Base-by-base conservation (phyloP, 2,113 vertebrate species). In the Osmerus eperlanus region DNA sequence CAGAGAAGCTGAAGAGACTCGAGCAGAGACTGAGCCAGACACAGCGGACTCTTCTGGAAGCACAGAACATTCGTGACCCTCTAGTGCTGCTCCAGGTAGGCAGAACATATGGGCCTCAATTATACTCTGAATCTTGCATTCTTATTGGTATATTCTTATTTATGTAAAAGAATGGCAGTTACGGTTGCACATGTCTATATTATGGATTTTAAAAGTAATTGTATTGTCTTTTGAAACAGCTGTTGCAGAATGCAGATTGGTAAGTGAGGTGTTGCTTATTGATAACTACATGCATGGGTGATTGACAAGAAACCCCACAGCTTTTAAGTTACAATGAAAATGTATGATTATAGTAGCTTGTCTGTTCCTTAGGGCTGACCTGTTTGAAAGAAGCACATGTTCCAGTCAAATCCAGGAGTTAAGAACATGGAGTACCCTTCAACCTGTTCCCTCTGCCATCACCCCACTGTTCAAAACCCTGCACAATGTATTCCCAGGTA, bases 31-130 rank as follows among this genome's bases (percentile, higher is more conserved):
- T 75, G 11, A 63, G 36, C 16, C 32, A 78, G 21, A 68, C 72
- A 18, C 53, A 71, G 15, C 41, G 16, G 11, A 36, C 60, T 4
- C 47, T 81, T n/a, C 32, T 71, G 21, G 67, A 77, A 32, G 58
- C 68, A 16, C 23, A 67, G 32, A 18, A 16, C 52, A 23, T 74
- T 13, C 56, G 70, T 3, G 68, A 77, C 68, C 79, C 79, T 14
- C 8, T 74, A 53, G 29, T 54, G 36, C 64, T 81, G 3, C 71
- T 74, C 67, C 71, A 74, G 79, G 78, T 77, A 69, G 70, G 32
- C 47, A 21, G 14, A 4, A 36, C 32, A 36, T 36, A 7, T 36
- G 32, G 6, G 4, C 32, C 32, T 36, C 29, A 32, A 5, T 32
- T 36, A 36, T 36, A 36, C 7, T 36, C 25, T 28, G 23, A 23